Conservation (phyloP, 2,888 invertebrate genomes). For the Sminthurides aquaticus region DNA sequence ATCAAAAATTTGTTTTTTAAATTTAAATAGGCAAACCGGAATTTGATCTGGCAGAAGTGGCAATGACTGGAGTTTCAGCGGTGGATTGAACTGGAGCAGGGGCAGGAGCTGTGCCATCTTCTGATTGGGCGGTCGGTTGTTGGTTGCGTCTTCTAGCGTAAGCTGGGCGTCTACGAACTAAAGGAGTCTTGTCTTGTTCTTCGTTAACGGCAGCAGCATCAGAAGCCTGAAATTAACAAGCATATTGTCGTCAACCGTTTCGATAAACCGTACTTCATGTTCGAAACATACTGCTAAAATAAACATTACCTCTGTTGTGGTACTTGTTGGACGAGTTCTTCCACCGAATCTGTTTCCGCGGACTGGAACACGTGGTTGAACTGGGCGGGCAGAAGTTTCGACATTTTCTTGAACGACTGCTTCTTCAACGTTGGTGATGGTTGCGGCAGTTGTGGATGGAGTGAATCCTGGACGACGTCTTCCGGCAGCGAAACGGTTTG, state of each 20-base stretch:
- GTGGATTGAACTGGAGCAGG: conserved; percentile 1
- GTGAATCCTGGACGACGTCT: conserved; percentile 8
- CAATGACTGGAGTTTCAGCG: conserved; percentile 3
- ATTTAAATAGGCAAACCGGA: not conserved
- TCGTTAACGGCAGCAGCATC: not conserved
- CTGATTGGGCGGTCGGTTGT: conserved; percentile 1
- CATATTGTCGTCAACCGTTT: too few relatives aligned
- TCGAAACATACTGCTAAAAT: too few relatives aligned
- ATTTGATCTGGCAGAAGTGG: conserved; percentile 2
- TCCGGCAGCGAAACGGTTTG: conserved; percentile 18
- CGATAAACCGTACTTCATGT: too few relatives aligned
- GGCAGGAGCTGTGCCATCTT: conserved; percentile 1
- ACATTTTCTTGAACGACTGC: not conserved
- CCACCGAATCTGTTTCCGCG: conserved; percentile 19
- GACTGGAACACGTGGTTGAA: conserved; percentile 3
- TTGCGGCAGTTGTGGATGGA: conserved; percentile 10
- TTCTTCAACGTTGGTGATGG: conserved; percentile 5
- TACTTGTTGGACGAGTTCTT: conserved; percentile 18
- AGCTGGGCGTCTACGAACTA: conserved; percentile 9
- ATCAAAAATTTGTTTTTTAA: too few relatives aligned
- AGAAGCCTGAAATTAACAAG: conserved; percentile 5
- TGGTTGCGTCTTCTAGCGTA: conserved; percentile 16
- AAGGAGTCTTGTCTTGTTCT: conserved; percentile 9
- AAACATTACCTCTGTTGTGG: conserved; percentile 20
- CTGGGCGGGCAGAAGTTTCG: conserved; percentile 11